phyloP scores from a whole-genome alignment of 2,888 invertebrate species.

The Cantharis nigra region DNA sequence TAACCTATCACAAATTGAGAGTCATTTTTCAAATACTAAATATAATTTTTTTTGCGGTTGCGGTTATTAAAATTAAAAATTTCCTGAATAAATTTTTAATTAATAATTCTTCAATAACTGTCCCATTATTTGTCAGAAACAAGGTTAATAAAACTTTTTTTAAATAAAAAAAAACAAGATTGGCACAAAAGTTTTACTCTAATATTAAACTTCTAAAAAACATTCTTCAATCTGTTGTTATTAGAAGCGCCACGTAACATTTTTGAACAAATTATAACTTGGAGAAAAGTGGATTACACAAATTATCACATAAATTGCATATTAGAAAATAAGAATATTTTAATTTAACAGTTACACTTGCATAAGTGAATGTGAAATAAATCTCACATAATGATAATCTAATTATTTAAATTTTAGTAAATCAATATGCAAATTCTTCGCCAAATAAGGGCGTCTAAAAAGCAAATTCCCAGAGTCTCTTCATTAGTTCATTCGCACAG shows the following conservation, averaged over 20 bases:
- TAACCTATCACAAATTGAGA: neutral
- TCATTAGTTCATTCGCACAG: slow-evolving; percentile 34
- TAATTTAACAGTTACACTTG: neutral
- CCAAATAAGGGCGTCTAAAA: slow-evolving; percentile 34
- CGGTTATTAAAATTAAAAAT: neutral
- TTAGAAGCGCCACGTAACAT: neutral
- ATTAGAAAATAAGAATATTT: neutral
- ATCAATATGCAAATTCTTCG: slow-evolving; percentile 17
- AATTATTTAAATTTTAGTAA: slow-evolving; percentile 3
- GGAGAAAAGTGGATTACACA: neutral
- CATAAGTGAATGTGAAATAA: slow-evolving; percentile 3
- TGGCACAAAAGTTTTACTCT: neutral
- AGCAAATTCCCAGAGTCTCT: slow-evolving; percentile 31
- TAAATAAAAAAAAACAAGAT: neutral
- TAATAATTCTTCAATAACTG: neutral
- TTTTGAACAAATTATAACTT: neutral
- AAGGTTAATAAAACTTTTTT: neutral
- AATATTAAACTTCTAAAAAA: neutral
- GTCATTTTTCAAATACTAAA: neutral
- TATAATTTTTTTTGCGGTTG: too few relatives aligned
- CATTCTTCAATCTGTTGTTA: neutral
- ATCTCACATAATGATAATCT: neutral
- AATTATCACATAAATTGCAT: neutral
- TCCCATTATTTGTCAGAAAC: neutral
- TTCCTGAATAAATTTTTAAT: neutral